Conservation (phyloP, 2,888 invertebrate genomes). For the Diarsia mendica region DNA sequence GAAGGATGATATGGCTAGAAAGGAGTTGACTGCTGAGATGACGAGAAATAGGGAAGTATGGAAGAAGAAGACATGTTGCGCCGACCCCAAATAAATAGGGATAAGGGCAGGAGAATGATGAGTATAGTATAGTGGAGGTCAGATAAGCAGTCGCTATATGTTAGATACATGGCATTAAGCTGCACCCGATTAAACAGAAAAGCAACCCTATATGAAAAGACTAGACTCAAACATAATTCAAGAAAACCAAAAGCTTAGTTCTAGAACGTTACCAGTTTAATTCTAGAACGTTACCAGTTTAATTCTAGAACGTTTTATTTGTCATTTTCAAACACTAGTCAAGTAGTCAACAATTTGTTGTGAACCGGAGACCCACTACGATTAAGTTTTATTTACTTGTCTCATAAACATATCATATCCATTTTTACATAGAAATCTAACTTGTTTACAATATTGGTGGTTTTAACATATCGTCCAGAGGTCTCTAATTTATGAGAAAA, state of each 20-base stretch:
- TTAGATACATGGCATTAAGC: not conserved
- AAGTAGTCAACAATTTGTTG: constrained; percentile 1
- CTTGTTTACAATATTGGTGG: constrained; percentile 11
- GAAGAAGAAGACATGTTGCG: no score
- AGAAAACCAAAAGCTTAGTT: not conserved
- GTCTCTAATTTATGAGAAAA: not conserved
- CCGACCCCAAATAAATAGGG: no score
- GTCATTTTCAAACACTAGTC: not conserved
- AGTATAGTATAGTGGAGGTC: not conserved
- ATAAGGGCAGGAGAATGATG: no score
- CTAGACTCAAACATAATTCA: not conserved
- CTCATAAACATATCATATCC: constrained; percentile 11
- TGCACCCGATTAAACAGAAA: not conserved
- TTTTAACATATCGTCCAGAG: not conserved
- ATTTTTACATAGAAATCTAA: constrained; percentile 32
- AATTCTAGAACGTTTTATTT: not conserved
- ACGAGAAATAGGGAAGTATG: no score
- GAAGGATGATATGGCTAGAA: no score
- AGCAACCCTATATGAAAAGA: not conserved
- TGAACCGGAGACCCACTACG: not conserved
- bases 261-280: not conserved
- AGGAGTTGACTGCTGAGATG: no score
- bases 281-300: not conserved
- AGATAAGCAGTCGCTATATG: not conserved
- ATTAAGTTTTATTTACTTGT: not conserved